Evolutionary conservation across 2,113 vertebrate genomes (phyloP).

Genomic region (Cynocephalus volans): DNA sequence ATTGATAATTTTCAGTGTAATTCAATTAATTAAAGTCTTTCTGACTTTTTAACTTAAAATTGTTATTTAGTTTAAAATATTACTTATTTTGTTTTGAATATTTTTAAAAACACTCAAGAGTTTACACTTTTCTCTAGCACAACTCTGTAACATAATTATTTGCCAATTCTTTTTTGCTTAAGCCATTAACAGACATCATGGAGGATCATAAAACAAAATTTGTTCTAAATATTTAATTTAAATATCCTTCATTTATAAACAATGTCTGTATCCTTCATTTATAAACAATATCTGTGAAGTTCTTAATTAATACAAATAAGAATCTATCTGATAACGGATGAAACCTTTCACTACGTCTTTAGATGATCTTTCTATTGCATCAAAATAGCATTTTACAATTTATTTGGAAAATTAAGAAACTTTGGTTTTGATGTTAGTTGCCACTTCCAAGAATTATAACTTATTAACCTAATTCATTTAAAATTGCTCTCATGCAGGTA

Average conservation of each 20-base stretch:
- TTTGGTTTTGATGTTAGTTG: neutral
- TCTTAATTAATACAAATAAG: slow-evolving; percentile 16
- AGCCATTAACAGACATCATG: neutral
- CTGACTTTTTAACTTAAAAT: slow-evolving; percentile 41
- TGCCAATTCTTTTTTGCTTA: neutral
- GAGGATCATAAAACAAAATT: slow-evolving; percentile 23
- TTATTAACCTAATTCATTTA: neutral
- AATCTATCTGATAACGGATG: neutral
- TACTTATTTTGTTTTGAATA: neutral
- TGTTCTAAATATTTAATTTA: slow-evolving; percentile 17
- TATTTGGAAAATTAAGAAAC: neutral
- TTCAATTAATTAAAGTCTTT: neutral
- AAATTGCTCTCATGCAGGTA: neutral
- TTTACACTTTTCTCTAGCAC: neutral
- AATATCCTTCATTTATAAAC: slow-evolving; percentile 15
- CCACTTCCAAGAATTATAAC: neutral
- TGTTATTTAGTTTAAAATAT: neutral
- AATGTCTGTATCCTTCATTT: no score
- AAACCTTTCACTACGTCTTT: neutral
- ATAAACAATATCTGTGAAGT: slow-evolving; percentile 2
- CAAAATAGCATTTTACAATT: slow-evolving; percentile 34
- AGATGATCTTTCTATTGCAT: neutral
- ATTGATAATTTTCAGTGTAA: neutral
- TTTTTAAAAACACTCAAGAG: neutral
- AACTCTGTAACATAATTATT: slow-evolving; percentile 6